Evolutionary conservation across 1,140 invertebrate species (phyloP).

Genomic region (Tetramorium alpestre): DNA sequence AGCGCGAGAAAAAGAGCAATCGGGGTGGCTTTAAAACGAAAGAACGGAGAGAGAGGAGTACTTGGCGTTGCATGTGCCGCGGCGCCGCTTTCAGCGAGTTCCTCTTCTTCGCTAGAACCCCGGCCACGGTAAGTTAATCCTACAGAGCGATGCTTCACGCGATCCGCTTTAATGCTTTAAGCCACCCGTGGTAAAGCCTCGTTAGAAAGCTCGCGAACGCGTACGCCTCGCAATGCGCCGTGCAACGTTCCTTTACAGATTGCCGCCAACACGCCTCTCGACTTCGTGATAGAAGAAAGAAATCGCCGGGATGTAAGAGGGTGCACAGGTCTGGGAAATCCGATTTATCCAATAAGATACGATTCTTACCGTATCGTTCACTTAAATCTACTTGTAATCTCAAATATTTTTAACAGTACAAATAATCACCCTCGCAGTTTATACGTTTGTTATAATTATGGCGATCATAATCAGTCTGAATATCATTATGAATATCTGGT

Average conservation of each 20-base stretch:
- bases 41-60: neutral
- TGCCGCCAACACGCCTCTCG: constrained; percentile 56
- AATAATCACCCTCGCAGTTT: neutral
- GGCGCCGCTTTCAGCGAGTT: constrained; percentile 13
- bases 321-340: neutral
- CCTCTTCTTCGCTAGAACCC: constrained; percentile 22
- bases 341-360: constrained; percentile 52
- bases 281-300: constrained; percentile 53
- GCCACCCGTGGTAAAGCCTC: constrained; percentile 62
- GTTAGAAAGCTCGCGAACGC: constrained; percentile 72
- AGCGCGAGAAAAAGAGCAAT: constrained; percentile 54
- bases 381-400: neutral
- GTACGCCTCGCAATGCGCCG: constrained; percentile 54
- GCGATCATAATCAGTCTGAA: neutral
- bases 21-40: constrained; percentile 42
- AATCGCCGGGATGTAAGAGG: constrained; percentile 43
- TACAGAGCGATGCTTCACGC: constrained; percentile 50
- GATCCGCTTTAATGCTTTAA: constrained; percentile 76
- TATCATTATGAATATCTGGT: neutral
- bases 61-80: neutral
- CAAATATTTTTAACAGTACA: neutral
- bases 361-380: neutral
- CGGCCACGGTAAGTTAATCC: constrained; percentile 48
- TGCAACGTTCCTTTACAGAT: constrained; percentile 69
- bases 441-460: neutral